Evolutionary conservation across 2,797 vertebrate genomes (phyloP).

Genomic region (Pseudopleuronectes americanus): DNA sequence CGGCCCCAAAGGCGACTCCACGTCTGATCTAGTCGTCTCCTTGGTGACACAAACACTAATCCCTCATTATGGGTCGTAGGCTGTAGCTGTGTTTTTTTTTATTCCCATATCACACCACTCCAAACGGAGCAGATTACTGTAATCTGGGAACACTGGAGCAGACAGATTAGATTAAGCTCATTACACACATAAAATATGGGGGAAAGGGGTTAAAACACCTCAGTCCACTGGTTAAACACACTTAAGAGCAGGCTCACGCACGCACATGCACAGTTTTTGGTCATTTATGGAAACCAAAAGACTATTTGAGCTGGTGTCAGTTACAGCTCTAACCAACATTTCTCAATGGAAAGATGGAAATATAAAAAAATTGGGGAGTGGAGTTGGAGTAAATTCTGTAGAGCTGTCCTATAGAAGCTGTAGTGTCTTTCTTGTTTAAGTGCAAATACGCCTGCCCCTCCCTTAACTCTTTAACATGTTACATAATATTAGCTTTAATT

Average conservation of each 20-base stretch:
- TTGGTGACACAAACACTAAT: slow-evolving; percentile 81
- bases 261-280: slow-evolving; percentile 34
- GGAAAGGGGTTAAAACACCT: slow-evolving; percentile 67
- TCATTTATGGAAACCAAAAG: slow-evolving; percentile 41
- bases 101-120: slow-evolving; percentile 76
- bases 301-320: slow-evolving; percentile 23
- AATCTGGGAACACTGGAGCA: slow-evolving; percentile 81
- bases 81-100: slow-evolving; percentile 63
- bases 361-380: slow-evolving; percentile 6
- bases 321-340: neutral
- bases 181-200: slow-evolving; percentile 69
- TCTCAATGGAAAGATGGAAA: slow-evolving; percentile 1
- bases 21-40: slow-evolving; percentile 73
- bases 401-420: slow-evolving; percentile 17
- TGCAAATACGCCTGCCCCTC: slow-evolving; percentile 53
- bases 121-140: slow-evolving; percentile 80
- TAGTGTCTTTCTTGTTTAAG: slow-evolving; percentile 50
- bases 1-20: slow-evolving; percentile 62
- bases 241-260: slow-evolving; percentile 6
- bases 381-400: slow-evolving; percentile 5
- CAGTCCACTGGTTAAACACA: slow-evolving; percentile 50
- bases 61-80: slow-evolving; percentile 78
- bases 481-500: slow-evolving; percentile 27
- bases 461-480: neutral
- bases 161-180: slow-evolving; percentile 83